Evolutionary conservation across 1,140 invertebrate species (phyloP).

Genomic region (Diorhabda elongata): DNA sequence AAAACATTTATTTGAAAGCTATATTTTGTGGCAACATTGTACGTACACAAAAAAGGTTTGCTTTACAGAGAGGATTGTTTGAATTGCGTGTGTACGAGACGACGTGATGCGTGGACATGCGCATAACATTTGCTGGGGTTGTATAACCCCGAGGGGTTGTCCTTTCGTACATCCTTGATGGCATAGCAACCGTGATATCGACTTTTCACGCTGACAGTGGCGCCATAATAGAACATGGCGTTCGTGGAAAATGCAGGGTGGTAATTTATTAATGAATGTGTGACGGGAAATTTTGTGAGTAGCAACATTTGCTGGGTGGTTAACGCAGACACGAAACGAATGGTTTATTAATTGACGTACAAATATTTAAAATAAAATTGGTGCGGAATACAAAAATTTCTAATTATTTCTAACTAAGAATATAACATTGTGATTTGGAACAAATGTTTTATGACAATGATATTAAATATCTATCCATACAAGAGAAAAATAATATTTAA

Average conservation of each 20-base stretch:
- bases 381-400: too few relatives aligned
- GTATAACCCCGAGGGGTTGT: background rate
- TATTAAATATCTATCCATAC: too few relatives aligned
- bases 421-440: too few relatives aligned
- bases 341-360: too few relatives aligned
- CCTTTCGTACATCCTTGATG: constrained; percentile 10
- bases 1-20: too few relatives aligned
- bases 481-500: too few relatives aligned
- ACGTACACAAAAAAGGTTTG: background rate
- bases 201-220: constrained; percentile 25
- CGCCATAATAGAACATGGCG: constrained; percentile 25
- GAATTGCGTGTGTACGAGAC: constrained; percentile 12
- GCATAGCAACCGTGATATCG: constrained; percentile 27
- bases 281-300: constrained; percentile 1
- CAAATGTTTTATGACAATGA: too few relatives aligned
- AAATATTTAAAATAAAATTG: too few relatives aligned
- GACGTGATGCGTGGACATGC: constrained; percentile 19
- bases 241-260: constrained; percentile 1
- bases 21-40: background rate
- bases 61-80: background rate
- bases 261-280: constrained; percentile 1
- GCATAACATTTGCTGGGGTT: constrained; percentile 10
- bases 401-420: too few relatives aligned
- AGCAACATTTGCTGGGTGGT: background rate
- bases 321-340: background rate